Evolutionary conservation across 2,888 invertebrate species (phyloP), one percentile per base, ranked within the genome.

Genomic region (Serripes groenlandicus): DNA sequence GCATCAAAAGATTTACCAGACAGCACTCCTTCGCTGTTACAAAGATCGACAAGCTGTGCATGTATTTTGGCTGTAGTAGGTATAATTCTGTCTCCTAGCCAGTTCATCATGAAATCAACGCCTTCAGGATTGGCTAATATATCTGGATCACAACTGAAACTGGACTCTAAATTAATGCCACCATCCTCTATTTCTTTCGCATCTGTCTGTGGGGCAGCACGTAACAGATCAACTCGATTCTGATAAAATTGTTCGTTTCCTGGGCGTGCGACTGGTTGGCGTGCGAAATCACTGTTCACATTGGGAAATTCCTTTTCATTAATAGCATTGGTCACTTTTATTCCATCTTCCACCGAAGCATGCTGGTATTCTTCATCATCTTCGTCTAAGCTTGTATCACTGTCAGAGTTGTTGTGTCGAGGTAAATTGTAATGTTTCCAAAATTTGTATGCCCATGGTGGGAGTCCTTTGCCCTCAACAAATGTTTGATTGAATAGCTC

Each of bases 221-320:
- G n/a, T n/a, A n/a, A n/a, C n/a, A n/a, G n/a, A n/a, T 54, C 54
- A 54, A 54, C 23, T 7, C n/a, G 54, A 54, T 54, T 54, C 54
- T 54, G 54, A 54, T 54, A 54, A 21, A 54, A 54, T 54, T 7
- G 54, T 21, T 54, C 54, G 23, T 54, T 7, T 21, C 54, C 54
- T 54, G 54, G 11, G 5, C 11, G n/a, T n/a, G 23, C n/a, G 18
- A 54, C 54, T 54, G 54, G 54, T 54, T 11, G n/a, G 23, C 9
- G 23, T 5, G 5, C n/a, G n/a, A n/a, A n/a, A n/a, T n/a, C n/a
- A n/a, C n/a, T n/a, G n/a, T n/a, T n/a, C n/a, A n/a, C n/a, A n/a
- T n/a, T n/a, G n/a, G n/a, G n/a, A n/a, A n/a, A n/a, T n/a, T n/a
- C n/a, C n/a, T n/a, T n/a, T n/a, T n/a, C n/a, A n/a, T n/a, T n/a